phyloP scores from a whole-genome alignment of 1,140 invertebrate genomes.

The Anadara kagoshimensis region DNA sequence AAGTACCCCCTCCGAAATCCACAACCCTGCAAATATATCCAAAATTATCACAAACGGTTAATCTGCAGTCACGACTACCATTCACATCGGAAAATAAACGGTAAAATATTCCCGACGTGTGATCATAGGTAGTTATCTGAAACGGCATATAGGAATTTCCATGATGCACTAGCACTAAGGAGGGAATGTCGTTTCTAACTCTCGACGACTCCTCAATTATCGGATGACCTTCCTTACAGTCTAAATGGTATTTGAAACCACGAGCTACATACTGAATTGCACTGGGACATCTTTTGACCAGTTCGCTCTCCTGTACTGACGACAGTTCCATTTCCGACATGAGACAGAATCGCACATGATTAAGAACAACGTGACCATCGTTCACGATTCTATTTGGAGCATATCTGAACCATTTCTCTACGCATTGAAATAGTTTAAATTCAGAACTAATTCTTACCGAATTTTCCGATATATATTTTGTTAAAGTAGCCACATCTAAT shows the following conservation, averaged over 20 bases:
- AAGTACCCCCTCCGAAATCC: constrained; percentile 70
- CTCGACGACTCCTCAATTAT: constrained; percentile 57
- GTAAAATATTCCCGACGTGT: constrained; percentile 60
- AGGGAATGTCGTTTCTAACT: constrained; percentile 56
- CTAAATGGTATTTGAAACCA: constrained; percentile 67
- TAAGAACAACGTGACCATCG: constrained; percentile 44
- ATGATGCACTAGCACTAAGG: constrained; percentile 64
- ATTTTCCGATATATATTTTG: constrained; percentile 61
- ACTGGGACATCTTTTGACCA: constrained; percentile 60
- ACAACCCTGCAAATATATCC: constrained; percentile 70
- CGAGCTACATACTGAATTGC: constrained; percentile 55
- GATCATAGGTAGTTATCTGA: constrained; percentile 69
- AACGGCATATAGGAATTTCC: constrained; percentile 69
- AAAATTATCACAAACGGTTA: constrained; percentile 68
- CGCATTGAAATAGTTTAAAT: constrained; percentile 78
- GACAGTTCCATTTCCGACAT: constrained; percentile 66
- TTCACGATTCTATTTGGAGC: constrained; percentile 48
- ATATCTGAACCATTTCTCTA: constrained; percentile 66
- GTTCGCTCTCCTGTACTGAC: constrained; percentile 57
- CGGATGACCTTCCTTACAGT: constrained; percentile 67
- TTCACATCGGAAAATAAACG: constrained; percentile 67
- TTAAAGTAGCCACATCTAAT: constrained; percentile 56
- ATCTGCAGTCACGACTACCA: constrained; percentile 67
- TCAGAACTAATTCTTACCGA: constrained; percentile 61
- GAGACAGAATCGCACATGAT: constrained; percentile 64